A percentile compares a stretch with the other conserved stretches of the same genome.
phyloP scores from a whole-genome alignment of 2,888 invertebrate species.

The Osmoderma eremita region DNA sequence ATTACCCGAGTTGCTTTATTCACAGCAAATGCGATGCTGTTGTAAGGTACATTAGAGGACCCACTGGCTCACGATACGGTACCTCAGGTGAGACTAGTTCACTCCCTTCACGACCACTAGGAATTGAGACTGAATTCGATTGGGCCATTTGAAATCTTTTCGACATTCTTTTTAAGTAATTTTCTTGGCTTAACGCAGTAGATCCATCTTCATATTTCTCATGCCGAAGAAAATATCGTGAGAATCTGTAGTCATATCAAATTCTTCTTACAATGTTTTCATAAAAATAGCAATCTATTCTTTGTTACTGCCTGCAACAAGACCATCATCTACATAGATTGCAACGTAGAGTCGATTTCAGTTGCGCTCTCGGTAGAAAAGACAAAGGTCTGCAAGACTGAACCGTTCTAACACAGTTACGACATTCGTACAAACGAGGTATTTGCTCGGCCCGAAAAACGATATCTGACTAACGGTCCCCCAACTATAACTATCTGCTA shows the following conservation, averaged over 20 bases:
- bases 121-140: conserved; percentile 23
- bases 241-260: conserved; percentile 22
- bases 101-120: conserved; percentile 30
- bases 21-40: conserved; percentile 34
- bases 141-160: conserved; percentile 27
- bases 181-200: conserved; percentile 23
- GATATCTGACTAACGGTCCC: too few species aligned
- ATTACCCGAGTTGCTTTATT: conserved; percentile 20
- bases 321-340: not conserved
- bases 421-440: too few species aligned
- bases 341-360: too few species aligned
- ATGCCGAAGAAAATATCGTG: conserved; percentile 26
- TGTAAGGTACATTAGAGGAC: conserved; percentile 25
- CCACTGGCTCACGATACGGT: conserved; percentile 33
- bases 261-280: conserved; percentile 21
- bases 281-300: conserved; percentile 12
- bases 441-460: too few species aligned
- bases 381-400: too few species aligned
- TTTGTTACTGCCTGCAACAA: conserved; percentile 5
- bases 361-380: too few species aligned
- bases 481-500: too few species aligned
- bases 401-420: too few species aligned
- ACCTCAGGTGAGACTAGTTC: conserved; percentile 3
- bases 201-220: conserved; percentile 26
- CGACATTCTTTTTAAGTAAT: conserved; percentile 3